phyloP scores from a whole-genome alignment of 2,797 vertebrate species.

The Setipinna tenuifilis region DNA sequence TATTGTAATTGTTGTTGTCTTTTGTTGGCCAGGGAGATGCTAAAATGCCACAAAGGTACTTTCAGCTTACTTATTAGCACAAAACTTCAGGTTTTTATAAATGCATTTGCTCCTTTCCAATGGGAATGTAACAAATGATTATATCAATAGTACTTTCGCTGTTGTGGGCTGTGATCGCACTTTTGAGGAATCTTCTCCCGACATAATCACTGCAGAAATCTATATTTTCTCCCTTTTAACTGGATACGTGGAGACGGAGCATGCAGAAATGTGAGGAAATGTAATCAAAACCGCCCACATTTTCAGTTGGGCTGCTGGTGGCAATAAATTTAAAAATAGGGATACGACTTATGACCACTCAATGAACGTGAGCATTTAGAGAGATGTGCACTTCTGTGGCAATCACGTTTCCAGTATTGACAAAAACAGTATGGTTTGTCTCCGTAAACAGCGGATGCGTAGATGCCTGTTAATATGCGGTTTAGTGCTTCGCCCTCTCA shows the following conservation, averaged over 20 bases:
- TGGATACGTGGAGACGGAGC: not conserved
- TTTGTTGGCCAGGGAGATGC: not conserved
- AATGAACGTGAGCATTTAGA: not conserved
- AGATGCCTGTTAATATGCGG: not conserved
- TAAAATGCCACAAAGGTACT: not conserved
- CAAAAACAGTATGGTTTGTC: slow-evolving; percentile 6
- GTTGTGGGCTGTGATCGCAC: slow-evolving; percentile 5
- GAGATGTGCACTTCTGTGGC: not conserved
- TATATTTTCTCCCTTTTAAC: not conserved
- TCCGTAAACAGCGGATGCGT: not conserved
- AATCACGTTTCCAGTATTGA: not conserved
- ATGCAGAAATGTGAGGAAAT: not conserved
- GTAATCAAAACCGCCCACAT: not conserved
- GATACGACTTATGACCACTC: not conserved
- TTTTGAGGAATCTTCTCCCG: slow-evolving; percentile 1
- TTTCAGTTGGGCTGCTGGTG: not conserved
- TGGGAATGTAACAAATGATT: slow-evolving; percentile 13
- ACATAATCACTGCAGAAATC: slow-evolving; percentile 6
- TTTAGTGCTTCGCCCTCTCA: not conserved
- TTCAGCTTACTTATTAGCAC: slow-evolving; percentile 13
- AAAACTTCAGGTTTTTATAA: not conserved
- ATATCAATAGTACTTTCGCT: slow-evolving; percentile 9
- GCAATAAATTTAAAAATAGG: not conserved
- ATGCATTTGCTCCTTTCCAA: not conserved
- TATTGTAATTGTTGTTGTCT: slow-evolving; percentile 7